Percentiles rank a stretch among this genome's conserved stretches.
Evolutionary conservation across 1,140 invertebrate genomes (phyloP).

Genomic region (Caenorhabditis remanei): DNA sequence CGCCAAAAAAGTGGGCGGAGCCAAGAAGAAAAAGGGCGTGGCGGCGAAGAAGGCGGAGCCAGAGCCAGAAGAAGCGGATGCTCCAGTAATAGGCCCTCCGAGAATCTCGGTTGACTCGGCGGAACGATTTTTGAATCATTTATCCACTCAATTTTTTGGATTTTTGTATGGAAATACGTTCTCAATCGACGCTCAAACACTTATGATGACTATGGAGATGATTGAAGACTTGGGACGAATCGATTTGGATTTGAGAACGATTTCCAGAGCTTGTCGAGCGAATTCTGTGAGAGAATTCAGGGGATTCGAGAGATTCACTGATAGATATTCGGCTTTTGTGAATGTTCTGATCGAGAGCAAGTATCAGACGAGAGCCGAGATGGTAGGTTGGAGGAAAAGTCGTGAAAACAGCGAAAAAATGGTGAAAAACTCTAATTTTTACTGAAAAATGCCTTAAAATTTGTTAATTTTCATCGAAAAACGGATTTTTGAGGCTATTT

Average conservation of each 20-base stretch:
- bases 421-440: no score
- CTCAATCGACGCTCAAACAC: background rate
- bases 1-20: background rate
- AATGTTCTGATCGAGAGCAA: conserved; percentile 27
- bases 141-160: background rate
- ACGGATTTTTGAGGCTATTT: no score
- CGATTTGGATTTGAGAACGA: background rate
- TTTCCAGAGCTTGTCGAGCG: background rate
- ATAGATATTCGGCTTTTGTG: conserved; percentile 15
- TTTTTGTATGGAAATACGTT: background rate
- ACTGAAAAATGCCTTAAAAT: no score
- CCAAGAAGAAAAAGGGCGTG: background rate
- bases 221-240: conserved; percentile 6
- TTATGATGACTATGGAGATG: background rate
- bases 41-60: background rate
- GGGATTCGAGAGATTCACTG: background rate
- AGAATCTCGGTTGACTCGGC: conserved; percentile 10
- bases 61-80: background rate
- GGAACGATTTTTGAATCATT: background rate
- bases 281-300: conserved; percentile 19
- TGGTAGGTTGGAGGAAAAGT: background rate
- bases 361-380: background rate
- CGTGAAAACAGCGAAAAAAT: no score
- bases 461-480: no score
- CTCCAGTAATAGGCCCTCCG: background rate